These are phyloP conservation scores for Linnaemya vulpina DNA, from an alignment of 2,888 invertebrate genomes.

Conservation along the genomic window DNA sequence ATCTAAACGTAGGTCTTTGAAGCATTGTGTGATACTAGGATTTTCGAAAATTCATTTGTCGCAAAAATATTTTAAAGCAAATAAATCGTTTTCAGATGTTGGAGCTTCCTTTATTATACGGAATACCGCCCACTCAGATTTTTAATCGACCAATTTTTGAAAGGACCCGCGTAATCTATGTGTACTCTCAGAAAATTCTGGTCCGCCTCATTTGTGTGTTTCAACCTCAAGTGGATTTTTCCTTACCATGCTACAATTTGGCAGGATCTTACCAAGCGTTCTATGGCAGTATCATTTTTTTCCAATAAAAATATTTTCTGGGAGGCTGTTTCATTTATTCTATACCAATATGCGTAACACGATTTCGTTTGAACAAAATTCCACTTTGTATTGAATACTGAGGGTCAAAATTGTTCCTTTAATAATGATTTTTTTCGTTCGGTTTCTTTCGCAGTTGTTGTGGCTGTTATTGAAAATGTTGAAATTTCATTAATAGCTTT, in stretches of 20 bases:
- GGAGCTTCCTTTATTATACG: not conserved
- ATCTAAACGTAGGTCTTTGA: conserved; percentile 43
- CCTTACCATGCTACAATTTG: not conserved
- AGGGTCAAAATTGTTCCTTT: conserved; percentile 42
- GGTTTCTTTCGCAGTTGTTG: conserved; percentile 28
- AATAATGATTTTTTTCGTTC: conserved; percentile 19
- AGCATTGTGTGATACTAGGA: conserved; percentile 41
- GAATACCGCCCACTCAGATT: conserved; percentile 36
- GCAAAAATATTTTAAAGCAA: not conserved
- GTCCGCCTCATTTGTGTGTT: conserved; percentile 28
- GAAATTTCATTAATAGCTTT: conserved; percentile 56
- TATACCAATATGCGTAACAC: conserved; percentile 31
- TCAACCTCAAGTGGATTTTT: conserved; percentile 37
- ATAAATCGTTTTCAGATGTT: not conserved
- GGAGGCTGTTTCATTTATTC: conserved; percentile 13
- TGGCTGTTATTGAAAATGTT: conserved; percentile 46
- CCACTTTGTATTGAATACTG: conserved; percentile 40
- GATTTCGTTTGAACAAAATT: conserved; percentile 42
- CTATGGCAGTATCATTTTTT: conserved; percentile 61
- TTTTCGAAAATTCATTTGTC: conserved; percentile 19
- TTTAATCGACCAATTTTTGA: conserved; percentile 51
- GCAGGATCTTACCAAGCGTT: not conserved
- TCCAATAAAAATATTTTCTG: not conserved
- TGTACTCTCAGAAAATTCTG: conserved; percentile 52
- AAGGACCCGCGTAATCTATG: conserved; percentile 7